phyloP scores from a whole-genome alignment of 2,888 invertebrate species.

The Agrotis exclamationis region DNA sequence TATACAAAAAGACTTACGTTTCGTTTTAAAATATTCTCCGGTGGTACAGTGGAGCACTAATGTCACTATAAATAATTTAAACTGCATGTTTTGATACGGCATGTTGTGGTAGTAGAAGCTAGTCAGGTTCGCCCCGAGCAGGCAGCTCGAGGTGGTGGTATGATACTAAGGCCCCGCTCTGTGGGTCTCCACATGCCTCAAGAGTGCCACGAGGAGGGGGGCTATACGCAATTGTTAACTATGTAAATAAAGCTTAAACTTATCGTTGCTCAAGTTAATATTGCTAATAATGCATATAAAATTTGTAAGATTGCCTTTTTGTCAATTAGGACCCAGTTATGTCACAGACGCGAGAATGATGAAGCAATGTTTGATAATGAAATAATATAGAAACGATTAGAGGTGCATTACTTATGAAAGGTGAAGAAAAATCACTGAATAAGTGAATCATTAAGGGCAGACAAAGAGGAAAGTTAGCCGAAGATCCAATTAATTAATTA shows the following conservation, averaged over 20 bases:
- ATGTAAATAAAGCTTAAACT: constrained; percentile 87
- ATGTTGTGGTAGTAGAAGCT: constrained; percentile 60
- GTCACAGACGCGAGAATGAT: constrained; percentile 29
- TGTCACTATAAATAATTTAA: constrained; percentile 84
- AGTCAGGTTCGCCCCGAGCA: constrained; percentile 79
- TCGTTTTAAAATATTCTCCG: constrained; percentile 85
- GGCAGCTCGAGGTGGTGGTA: constrained; percentile 79
- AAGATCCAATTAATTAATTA: not conserved
- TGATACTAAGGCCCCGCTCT: constrained; percentile 81
- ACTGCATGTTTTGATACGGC: constrained; percentile 79
- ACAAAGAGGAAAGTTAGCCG: not conserved
- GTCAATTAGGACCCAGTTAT: constrained; percentile 41
- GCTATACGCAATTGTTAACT: constrained; percentile 85
- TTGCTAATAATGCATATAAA: constrained; percentile 69
- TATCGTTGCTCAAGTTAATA: constrained; percentile 78
- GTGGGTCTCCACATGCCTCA: constrained; percentile 75
- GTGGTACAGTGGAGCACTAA: constrained; percentile 80
- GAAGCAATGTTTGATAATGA: constrained; percentile 19
- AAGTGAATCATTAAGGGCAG: not conserved
- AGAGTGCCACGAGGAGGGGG: constrained; percentile 81
- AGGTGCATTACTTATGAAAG: not conserved
- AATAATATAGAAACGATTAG: not conserved
- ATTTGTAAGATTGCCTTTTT: constrained; percentile 52
- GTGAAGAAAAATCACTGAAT: not conserved
- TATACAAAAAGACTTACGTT: constrained; percentile 84